phyloP scores from a whole-genome alignment of 2,888 invertebrate genomes.

The Linyphia triangularis region DNA sequence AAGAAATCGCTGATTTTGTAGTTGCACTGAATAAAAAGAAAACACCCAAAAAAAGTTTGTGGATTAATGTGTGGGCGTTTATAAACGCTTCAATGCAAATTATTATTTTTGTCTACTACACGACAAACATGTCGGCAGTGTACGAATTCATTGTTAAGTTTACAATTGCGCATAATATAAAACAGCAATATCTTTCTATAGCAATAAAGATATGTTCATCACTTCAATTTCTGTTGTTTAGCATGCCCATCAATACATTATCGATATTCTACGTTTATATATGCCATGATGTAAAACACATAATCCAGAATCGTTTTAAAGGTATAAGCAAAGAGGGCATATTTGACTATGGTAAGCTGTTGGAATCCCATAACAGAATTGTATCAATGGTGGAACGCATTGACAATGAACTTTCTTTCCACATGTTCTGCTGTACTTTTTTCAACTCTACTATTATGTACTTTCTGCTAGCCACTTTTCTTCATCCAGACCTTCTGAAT shows the following conservation, averaged over 20 bases:
- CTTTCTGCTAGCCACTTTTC: not conserved
- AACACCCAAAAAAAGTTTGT: too few relatives aligned
- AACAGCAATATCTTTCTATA: too few relatives aligned
- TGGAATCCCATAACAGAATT: not conserved
- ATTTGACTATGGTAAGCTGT: not conserved
- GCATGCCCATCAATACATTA: not conserved
- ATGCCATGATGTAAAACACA: not conserved
- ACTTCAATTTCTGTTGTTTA: not conserved
- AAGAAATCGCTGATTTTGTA: too few relatives aligned
- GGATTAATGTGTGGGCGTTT: too few relatives aligned
- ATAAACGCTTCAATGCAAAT: too few relatives aligned
- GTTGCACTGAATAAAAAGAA: too few relatives aligned
- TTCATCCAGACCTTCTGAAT: not conserved
- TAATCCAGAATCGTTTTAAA: not conserved
- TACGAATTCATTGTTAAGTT: too few relatives aligned
- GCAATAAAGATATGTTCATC: not conserved
- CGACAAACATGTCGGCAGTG: too few relatives aligned
- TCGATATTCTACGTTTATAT: not conserved
- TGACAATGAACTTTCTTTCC: not conserved
- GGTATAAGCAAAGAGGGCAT: not conserved
- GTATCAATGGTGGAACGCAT: not conserved
- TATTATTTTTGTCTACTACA: too few relatives aligned
- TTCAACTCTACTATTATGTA: not conserved
- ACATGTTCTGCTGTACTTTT: not conserved
- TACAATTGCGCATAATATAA: too few relatives aligned